Evolutionary conservation across 2,888 invertebrate species (phyloP).

Genomic region (Euclidia mi): DNA sequence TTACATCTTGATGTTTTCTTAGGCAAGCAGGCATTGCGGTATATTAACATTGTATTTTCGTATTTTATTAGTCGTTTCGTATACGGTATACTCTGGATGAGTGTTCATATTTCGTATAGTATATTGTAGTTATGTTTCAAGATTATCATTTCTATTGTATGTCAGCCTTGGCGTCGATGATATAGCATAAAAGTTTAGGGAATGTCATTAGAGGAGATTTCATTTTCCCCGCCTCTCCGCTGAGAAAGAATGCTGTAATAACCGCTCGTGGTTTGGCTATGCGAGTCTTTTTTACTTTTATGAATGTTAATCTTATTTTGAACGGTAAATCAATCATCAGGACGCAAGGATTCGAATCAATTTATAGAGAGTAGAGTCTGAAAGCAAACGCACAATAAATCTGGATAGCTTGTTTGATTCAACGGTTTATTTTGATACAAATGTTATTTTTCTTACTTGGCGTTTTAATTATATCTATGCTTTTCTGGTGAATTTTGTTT

Average conservation of each 20-base stretch:
- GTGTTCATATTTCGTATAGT: conserved; percentile 1
- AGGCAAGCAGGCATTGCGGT: too few relatives aligned
- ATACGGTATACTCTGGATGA: conserved; percentile 1
- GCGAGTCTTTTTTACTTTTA: too few relatives aligned
- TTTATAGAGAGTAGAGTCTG: conserved; percentile 1
- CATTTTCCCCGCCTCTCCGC: neutral
- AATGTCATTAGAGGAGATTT: conserved; percentile 3
- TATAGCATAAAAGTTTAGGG: conserved; percentile 4
- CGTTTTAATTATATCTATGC: too few relatives aligned
- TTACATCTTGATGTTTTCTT: too few relatives aligned
- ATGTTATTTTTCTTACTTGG: too few relatives aligned
- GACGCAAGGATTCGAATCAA: neutral
- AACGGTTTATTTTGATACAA: too few relatives aligned
- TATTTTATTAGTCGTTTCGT: too few relatives aligned
- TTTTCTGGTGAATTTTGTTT: too few relatives aligned
- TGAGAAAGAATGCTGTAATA: neutral
- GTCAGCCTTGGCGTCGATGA: conserved; percentile 6
- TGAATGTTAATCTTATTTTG: too few relatives aligned
- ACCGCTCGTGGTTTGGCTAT: too few relatives aligned
- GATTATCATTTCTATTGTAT: conserved; percentile 8
- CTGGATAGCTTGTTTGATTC: neutral
- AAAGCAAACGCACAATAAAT: conserved; percentile 1
- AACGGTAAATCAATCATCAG: too few relatives aligned
- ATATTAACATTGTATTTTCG: too few relatives aligned
- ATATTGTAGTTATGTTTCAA: neutral